These are phyloP conservation scores for Apis dorsata DNA, from an alignment of 1,140 invertebrate species.

Conservation along the genomic window DNA sequence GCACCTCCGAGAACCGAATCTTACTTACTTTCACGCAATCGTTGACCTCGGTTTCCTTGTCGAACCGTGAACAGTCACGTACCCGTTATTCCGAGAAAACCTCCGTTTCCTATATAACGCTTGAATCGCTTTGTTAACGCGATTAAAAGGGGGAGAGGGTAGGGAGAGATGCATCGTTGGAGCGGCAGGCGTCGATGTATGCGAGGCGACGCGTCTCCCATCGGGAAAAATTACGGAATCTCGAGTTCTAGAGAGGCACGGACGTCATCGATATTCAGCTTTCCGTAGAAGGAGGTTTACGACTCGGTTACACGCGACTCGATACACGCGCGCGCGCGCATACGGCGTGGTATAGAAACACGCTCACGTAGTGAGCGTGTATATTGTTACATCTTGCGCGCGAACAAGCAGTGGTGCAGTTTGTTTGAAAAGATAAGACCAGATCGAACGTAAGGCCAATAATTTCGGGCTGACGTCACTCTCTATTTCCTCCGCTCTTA, in stretches of 20 bases:
- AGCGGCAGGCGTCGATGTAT: neutral
- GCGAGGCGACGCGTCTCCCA: neutral
- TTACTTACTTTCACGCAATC: constrained; percentile 21
- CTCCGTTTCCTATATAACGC: neutral
- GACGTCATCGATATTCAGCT: constrained; percentile 41
- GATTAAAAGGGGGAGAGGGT: too few species aligned
- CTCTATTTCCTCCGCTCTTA: constrained; percentile 39
- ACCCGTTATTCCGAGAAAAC: neutral
- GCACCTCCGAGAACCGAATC: constrained; percentile 53
- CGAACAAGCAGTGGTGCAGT: constrained; percentile 9
- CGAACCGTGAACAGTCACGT: neutral
- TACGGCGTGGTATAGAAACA: too few species aligned
- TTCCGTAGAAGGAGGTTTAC: constrained; percentile 28
- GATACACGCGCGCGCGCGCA: neutral
- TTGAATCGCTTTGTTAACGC: neutral
- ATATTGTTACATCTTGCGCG: constrained; percentile 43
- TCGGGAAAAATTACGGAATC: constrained; percentile 16
- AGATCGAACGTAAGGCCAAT: constrained; percentile 44
- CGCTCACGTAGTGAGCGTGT: neutral
- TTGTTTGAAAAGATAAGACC: constrained; percentile 58
- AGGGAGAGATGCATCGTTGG: neutral
- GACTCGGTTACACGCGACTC: constrained; percentile 5
- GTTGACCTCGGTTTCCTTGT: constrained; percentile 46
- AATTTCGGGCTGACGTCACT: constrained; percentile 63
- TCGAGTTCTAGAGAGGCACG: neutral